These are phyloP conservation scores for Phrynosoma blainvillii DNA, from an alignment of 2,113 vertebrate genomes.

Conservation along the genomic window DNA sequence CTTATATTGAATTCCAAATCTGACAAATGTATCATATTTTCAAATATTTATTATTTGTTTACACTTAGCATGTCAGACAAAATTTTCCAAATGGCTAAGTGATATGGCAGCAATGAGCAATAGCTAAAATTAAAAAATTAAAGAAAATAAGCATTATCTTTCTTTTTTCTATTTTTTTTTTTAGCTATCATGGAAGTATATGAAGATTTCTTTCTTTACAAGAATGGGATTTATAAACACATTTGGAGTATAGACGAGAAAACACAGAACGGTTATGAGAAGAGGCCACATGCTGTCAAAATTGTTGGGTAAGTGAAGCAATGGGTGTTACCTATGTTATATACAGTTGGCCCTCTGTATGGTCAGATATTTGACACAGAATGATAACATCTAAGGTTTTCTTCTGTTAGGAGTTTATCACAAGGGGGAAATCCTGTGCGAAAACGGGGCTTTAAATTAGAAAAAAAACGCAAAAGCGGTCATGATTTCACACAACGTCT, in stretches of 20 bases:
- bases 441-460: too few relatives aligned
- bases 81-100: background rate
- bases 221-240: constrained; percentile 76
- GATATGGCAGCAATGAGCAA: background rate
- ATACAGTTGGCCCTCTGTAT: background rate
- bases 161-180: constrained; percentile 39
- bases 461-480: too few relatives aligned
- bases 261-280: constrained; percentile 52
- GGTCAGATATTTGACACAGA: background rate
- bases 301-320: constrained; percentile 75
- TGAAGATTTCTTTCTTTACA: constrained; percentile 82
- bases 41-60: too few relatives aligned
- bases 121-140: background rate
- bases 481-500: too few relatives aligned
- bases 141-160: constrained; percentile 8
- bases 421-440: too few relatives aligned
- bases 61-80: background rate
- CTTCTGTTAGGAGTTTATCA: background rate
- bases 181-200: constrained; percentile 81
- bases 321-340: background rate
- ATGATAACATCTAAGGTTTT: background rate
- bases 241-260: constrained; percentile 36
- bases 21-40: too few relatives aligned
- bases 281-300: constrained; percentile 79
- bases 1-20: too few relatives aligned